Evolutionary conservation across 2,113 vertebrate species (phyloP), one percentile per base, ranked within the genome.

Genomic region (Plecotus auritus): DNA sequence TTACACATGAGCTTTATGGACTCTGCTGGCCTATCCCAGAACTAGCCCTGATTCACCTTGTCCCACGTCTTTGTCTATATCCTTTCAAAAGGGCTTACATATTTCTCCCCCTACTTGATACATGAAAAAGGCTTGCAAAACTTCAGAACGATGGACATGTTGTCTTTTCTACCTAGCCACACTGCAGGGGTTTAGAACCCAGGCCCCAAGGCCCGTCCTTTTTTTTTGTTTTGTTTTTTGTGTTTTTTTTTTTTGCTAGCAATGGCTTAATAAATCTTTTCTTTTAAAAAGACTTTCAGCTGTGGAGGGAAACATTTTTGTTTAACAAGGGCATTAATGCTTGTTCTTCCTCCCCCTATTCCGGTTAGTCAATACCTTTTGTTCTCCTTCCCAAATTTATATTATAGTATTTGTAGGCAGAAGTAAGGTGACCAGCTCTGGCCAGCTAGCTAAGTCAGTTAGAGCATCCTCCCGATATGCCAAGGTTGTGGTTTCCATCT

Each of bases 321-420:
- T 78, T 78, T 56, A 49, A 49, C 16, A 56, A 80, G 49, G 92
- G 40, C 47, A 82, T 81, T 59, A 74, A 82, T 72, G 16, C 83
- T 49, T 54, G 20, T 61, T 90, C 72, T 80, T 91, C 76, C 17
- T 93, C 64, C 9, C 28, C 16, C 16, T 26, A 59, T 89, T 86
- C 81, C 30, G 74, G 69, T 94, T 76, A 85, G 64, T 83, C 56
- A 64, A 30, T 66, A 85, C 40, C 84, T 96, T 83, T 61, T 73
- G 22, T 85, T 30, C 8, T 78, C 32, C 64, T 94, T 89, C 30
- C 49, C 66, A 94, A 83, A 80, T 49, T 93, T 85, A 13, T 88
- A 70, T 35, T 87, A 81, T 91, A 61, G 14, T 91, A 78, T 84
- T 90, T 49, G 42, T 67, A 93, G 30, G 37, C 72, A 81, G n/a